phyloP scores from a whole-genome alignment of 1,140 invertebrate genomes.

The Akabosia matsudoensis region DNA sequence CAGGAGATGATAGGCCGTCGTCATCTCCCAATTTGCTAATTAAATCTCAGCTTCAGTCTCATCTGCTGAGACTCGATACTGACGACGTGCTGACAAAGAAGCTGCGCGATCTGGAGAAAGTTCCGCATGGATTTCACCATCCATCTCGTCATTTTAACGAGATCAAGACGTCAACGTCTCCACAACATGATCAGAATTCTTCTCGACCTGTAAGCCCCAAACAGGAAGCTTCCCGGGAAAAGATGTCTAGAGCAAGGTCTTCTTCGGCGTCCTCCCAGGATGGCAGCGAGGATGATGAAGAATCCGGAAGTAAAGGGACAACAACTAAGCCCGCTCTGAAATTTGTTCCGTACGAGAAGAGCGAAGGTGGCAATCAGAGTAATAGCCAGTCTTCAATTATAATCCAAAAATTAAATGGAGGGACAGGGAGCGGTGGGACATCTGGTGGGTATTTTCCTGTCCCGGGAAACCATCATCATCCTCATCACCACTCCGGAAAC shows the following conservation, averaged over 20 bases:
- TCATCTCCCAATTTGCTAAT: conserved; percentile 10
- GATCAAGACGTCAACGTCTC: conserved; percentile 13
- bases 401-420: neutral
- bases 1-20: neutral
- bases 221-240: neutral
- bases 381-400: neutral
- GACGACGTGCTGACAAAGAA: neutral
- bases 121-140: neutral
- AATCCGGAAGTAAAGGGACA: neutral
- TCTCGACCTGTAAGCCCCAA: neutral
- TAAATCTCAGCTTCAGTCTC: neutral
- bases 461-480: neutral
- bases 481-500: neutral
- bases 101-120: neutral
- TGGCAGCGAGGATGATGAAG: neutral
- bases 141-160: neutral
- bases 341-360: neutral
- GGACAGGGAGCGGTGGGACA: neutral
- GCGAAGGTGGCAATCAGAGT: neutral
- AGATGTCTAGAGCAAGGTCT: neutral
- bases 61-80: neutral
- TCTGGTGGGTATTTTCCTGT: neutral
- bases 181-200: conserved; percentile 22
- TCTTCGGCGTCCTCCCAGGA: neutral
- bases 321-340: neutral